A percentile compares a stretch with the other conserved stretches of the same genome.
Evolutionary conservation across 2,113 vertebrate genomes (phyloP).

Genomic region (Aplodontia rufa): DNA sequence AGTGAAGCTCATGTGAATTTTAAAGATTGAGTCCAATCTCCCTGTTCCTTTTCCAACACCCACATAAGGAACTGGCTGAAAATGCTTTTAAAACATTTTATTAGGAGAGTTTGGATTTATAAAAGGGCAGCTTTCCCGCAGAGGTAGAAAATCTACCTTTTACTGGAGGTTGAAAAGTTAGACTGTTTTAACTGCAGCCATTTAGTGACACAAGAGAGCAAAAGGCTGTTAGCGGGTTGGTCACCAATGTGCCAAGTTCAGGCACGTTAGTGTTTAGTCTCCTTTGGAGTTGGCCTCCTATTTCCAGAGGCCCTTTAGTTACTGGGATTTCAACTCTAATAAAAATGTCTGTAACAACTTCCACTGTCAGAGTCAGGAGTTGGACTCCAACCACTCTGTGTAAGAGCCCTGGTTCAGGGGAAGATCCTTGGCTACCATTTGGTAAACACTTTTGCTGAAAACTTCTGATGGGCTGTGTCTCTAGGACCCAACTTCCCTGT

Average conservation of each 20-base stretch:
- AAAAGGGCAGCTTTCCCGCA: constrained; percentile 46
- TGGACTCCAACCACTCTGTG: neutral
- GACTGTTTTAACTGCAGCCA: constrained; percentile 36
- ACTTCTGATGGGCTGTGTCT: neutral
- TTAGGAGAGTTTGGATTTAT: constrained; percentile 27
- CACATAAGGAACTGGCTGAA: constrained; percentile 2
- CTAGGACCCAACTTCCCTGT: neutral
- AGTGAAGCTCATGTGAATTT: neutral
- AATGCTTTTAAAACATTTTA: constrained; percentile 64
- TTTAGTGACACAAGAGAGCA: constrained; percentile 17
- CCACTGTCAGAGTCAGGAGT: neutral
- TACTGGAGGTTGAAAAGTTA: constrained; percentile 33
- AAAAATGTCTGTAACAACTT: constrained; percentile 57
- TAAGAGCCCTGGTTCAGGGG: neutral
- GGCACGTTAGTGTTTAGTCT: constrained; percentile 46
- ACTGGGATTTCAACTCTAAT: constrained; percentile 56
- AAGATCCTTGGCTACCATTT: constrained; percentile 24
- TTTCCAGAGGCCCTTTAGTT: constrained; percentile 38
- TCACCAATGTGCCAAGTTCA: neutral
- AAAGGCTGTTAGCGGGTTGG: neutral
- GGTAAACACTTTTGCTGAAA: constrained; percentile 28
- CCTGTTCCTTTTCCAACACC: constrained; percentile 22
- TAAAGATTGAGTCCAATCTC: neutral
- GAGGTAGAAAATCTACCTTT: constrained; percentile 18
- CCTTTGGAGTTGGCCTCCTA: constrained; percentile 34